Evolutionary conservation across 2,113 vertebrate genomes (phyloP), one percentile per base, ranked within the genome.

Genomic region (Scolopax mira): DNA sequence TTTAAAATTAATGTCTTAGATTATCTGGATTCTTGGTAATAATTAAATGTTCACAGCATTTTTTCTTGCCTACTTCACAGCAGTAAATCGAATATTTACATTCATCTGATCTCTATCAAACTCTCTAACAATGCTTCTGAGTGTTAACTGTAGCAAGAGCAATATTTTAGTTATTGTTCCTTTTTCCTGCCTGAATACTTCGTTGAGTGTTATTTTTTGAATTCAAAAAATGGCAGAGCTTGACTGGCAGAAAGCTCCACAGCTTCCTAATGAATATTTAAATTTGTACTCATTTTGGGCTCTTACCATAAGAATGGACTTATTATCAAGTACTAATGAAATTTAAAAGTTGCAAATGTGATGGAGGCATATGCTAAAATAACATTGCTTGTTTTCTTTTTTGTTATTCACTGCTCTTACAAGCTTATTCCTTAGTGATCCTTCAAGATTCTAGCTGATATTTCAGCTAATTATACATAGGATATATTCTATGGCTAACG

Each of bases 1-100:
- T 96, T 98, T 97, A 94, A 95, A 91, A 94, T 95, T 54, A 95
- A 97, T 92, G 79, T 84, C 82, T 94, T 66, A 83, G 69, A 94
- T 97, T 96, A 94, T 79, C 84, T 86, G 55, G 60, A 92, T 92
- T 94, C 81, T 95, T 96, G 75, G 84, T 74, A 84, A 73, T 85
- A 92, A 90, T 95, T 93, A 94, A 83, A 93, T 61, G 70, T 91
- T 94, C 85, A 85, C 64, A 85, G 49, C 31, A 65, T 75, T 94
- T 90, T 84, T 86, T 93, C 79, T 87, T 54, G 44, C 65, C 61
- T 85, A 16, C 65, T 87, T 94, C 77, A 80, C 79, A 87, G 75
- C 79, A 86, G 66, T 92, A 86, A 85, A 90, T 46, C 62, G 51
- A 70, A 35, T 74, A 93, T 91, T 91, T 89, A 61, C 27, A 31